Base-by-base conservation (phyloP, 2,888 invertebrate genomes). In the Catocala nupta region DNA sequence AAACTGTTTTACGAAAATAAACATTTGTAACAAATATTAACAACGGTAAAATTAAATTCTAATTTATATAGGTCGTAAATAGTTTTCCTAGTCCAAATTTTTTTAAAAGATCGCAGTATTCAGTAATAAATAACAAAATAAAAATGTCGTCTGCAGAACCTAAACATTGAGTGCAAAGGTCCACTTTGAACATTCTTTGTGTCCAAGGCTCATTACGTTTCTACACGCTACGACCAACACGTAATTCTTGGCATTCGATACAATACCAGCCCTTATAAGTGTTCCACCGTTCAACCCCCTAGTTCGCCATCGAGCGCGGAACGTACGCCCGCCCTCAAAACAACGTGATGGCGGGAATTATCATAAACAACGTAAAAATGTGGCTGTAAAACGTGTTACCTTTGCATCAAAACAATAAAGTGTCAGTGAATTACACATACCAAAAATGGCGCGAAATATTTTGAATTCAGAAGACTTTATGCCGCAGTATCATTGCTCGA, bases 231-330 rank as follows among this genome's bases (percentile, higher is more conserved):
- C 68, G 59, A 65, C 65, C 76, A 73, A 78, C 77, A 84, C 81
- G 86, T 84, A 84, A 84, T 82, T 81, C 87, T 87, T 86, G 84
- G 86, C 87, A 90, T 89, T 89, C 87, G 78, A 89, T 83, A 84
- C 78, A 60, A 52, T 68, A 69, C 52, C 82, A 85, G 84, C 90
- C 89, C 89, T 86, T 87, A 85, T 86, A 88, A 90, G 86, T 85
- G 82, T 85, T 84, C 81, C 86, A 77, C 81, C 83, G 86, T 83
- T 81, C 86, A 77, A 83, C 82, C 75, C 81, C 78, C 71, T 85
- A 90, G 91, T 92, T 78, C 78, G 84, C 85, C 86, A 81, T 87
- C 82, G 89, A 80, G 70, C 83, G 86, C 81, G 88, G 86, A 65
- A 73, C 84, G 73, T 74, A 66, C 89, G 77, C 88, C 82, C 90